A percentile compares a stretch with the other conserved stretches of the same genome.
phyloP scores from a whole-genome alignment of 2,888 invertebrate species.

The Euplexia lucipara region DNA sequence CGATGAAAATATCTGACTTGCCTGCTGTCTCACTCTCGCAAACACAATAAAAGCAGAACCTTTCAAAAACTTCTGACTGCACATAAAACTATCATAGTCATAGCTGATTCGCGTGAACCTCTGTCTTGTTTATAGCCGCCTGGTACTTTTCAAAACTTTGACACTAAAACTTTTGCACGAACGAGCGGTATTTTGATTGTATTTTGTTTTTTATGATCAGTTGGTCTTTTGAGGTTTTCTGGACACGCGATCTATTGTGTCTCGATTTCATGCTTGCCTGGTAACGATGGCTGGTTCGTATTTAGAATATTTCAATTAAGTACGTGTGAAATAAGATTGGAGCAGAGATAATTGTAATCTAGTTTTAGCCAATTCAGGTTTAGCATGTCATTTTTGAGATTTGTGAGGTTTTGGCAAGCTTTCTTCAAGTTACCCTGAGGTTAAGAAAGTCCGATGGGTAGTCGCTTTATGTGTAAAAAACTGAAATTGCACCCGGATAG shows the following conservation, averaged over 20 bases:
- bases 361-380: too few species aligned
- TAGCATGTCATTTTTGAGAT: too few species aligned
- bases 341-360: neutral
- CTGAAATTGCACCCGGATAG: too few species aligned
- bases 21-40: neutral
- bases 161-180: slow-evolving; percentile 56
- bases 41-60: slow-evolving; percentile 1
- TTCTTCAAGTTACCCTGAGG: too few species aligned
- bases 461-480: too few species aligned
- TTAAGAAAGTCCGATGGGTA: too few species aligned
- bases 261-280: slow-evolving; percentile 27
- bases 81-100: slow-evolving; percentile 32
- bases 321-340: neutral
- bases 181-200: slow-evolving; percentile 43
- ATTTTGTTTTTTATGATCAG: slow-evolving; percentile 48
- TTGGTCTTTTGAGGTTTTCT: slow-evolving; percentile 33
- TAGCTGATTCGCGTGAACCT: slow-evolving; percentile 26
- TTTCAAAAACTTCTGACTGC: slow-evolving; percentile 24
- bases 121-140: slow-evolving; percentile 36
- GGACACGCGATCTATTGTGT: slow-evolving; percentile 43
- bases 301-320: neutral
- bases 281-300: neutral
- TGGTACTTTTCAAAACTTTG: slow-evolving; percentile 53
- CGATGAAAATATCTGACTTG: neutral
- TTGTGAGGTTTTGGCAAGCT: too few species aligned